Evolutionary conservation across 2,113 vertebrate genomes (phyloP).

Genomic region (Eulemur macaco): DNA sequence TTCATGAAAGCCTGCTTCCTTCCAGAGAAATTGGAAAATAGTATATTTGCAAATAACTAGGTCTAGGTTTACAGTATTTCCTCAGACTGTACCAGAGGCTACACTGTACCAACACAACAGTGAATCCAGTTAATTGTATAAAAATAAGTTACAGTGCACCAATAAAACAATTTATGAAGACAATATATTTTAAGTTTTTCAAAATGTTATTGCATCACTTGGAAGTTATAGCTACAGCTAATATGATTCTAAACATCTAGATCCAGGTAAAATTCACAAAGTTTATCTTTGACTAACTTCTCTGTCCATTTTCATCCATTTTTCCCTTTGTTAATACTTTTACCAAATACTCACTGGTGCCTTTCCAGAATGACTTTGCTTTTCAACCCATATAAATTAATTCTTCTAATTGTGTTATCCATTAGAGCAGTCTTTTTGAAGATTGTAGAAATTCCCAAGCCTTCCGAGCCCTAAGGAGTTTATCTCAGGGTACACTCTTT

Average conservation of each 20-base stretch:
- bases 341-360: fast-evolving
- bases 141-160: neutral
- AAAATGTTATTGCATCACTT: no score
- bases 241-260: neutral
- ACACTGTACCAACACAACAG: fast-evolving
- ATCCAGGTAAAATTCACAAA: fast-evolving
- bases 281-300: neutral
- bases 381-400: neutral
- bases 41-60: neutral
- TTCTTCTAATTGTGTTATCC: neutral
- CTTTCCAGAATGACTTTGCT: neutral
- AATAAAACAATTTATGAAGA: neutral
- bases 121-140: neutral
- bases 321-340: neutral
- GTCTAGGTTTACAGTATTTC: neutral
- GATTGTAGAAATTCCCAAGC: neutral
- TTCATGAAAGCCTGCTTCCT: neutral
- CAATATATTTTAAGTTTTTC: neutral
- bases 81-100: neutral
- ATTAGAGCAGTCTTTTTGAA: neutral
- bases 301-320: neutral
- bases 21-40: neutral
- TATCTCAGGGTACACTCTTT: neutral
- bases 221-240: neutral
- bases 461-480: neutral